A percentile compares a stretch with the other conserved stretches of the same genome.
These are phyloP conservation scores for Crotophaga sulcirostris DNA, from an alignment of 2,113 vertebrate genomes.

Conservation along the genomic window DNA sequence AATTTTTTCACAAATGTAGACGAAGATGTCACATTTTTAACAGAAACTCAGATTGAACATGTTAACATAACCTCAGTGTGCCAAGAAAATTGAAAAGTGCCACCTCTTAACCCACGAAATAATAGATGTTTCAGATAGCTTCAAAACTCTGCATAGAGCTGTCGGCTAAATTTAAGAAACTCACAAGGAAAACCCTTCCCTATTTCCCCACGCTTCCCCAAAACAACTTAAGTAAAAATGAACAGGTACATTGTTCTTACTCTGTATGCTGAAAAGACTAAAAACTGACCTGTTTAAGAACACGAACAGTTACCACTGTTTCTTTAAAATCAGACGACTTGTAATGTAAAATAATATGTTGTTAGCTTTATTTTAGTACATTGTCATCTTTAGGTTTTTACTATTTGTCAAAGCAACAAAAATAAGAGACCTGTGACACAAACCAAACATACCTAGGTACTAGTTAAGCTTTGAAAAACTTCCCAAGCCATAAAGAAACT, in stretches of 20 bases:
- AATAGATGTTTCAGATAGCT: not conserved
- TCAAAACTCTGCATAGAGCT: not conserved
- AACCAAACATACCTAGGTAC: not conserved
- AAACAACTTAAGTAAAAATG: not conserved
- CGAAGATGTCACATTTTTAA: not conserved
- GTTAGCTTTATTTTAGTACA: not conserved
- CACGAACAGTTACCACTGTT: not conserved
- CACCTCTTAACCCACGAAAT: not conserved
- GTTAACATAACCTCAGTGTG: not conserved
- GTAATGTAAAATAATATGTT: not conserved
- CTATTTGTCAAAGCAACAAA: not conserved
- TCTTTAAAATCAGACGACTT: not conserved
- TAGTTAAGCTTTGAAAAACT: not conserved
- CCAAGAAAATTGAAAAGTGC: not conserved
- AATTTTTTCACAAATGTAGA: not conserved
- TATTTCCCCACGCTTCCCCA: not conserved
- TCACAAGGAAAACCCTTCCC: not conserved
- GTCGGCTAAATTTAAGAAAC: not conserved
- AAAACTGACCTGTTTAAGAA: not conserved
- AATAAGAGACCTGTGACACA: not conserved
- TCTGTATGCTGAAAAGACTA: not conserved
- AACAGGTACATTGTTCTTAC: not conserved
- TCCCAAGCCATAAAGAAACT: not conserved
- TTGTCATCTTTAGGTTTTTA: not conserved
- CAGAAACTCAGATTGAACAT: not conserved